Percentiles rank a stretch among this genome's conserved stretches.
Evolutionary conservation across 2,113 vertebrate species (phyloP).

Genomic region (Pimephales promelas): DNA sequence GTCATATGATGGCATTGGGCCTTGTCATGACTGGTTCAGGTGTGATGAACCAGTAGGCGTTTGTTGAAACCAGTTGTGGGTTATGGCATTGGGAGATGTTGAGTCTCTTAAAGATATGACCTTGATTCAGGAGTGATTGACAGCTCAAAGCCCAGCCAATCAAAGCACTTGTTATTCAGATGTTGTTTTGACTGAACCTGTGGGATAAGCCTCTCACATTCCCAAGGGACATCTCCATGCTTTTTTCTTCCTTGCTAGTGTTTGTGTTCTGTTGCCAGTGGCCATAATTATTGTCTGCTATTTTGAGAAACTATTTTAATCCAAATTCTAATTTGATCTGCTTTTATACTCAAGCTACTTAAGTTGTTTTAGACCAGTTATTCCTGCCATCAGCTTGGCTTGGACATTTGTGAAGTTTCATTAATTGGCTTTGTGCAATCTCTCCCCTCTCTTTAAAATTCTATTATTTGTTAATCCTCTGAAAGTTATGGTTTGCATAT

Average conservation of each 20-base stretch:
- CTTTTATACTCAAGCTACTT: not conserved
- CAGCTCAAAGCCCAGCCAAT: constrained; percentile 37
- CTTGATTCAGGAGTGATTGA: not conserved
- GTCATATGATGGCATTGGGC: not conserved
- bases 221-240: constrained; percentile 24
- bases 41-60: not conserved
- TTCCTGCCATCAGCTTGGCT: not conserved
- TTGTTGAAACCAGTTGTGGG: not conserved
- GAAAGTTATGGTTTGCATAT: not conserved
- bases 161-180: constrained; percentile 45
- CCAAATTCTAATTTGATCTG: not conserved
- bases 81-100: constrained; percentile 9
- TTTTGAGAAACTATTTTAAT: constrained; percentile 31
- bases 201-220: constrained; percentile 15
- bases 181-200: constrained; percentile 30
- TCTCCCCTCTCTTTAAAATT: not conserved
- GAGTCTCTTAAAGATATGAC: not conserved
- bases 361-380: not conserved
- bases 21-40: not conserved
- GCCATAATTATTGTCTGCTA: constrained; percentile 1
- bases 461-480: not conserved
- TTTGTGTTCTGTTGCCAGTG: constrained; percentile 13
- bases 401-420: not conserved
- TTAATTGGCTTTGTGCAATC: not conserved
- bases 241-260: constrained; percentile 1